These are phyloP conservation scores for Synergus gifuensis DNA, from an alignment of 2,888 invertebrate genomes.

Conservation along the genomic window DNA sequence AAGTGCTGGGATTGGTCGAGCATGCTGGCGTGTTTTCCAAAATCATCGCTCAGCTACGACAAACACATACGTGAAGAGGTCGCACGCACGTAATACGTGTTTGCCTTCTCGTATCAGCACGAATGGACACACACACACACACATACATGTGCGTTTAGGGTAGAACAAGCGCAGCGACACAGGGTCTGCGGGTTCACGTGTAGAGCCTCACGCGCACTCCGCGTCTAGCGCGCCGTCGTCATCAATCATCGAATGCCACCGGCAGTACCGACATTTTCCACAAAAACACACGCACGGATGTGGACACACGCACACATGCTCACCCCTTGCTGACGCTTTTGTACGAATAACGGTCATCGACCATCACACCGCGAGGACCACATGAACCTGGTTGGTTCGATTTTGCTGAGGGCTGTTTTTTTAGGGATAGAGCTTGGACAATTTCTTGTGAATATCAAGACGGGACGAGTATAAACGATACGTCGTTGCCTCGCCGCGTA, in stretches of 20 bases:
- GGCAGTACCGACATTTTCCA: constrained; percentile 73
- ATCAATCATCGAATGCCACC: constrained; percentile 76
- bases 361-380: neutral
- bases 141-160: constrained; percentile 43
- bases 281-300: constrained; percentile 70
- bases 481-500: constrained; percentile 66
- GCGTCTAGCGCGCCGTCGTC: constrained; percentile 67
- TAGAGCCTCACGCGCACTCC: constrained; percentile 46
- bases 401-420: constrained; percentile 4
- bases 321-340: constrained; percentile 54
- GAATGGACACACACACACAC: constrained; percentile 41
- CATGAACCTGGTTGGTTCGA: neutral
- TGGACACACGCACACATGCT: constrained; percentile 55
- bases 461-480: neutral
- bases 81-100: constrained; percentile 57
- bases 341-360: constrained; percentile 27
- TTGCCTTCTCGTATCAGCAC: constrained; percentile 57
- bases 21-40: constrained; percentile 66
- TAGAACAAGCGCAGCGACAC: constrained; percentile 24
- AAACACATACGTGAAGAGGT: constrained; percentile 53
- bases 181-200: neutral
- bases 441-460: neutral
- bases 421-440: neutral
- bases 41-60: constrained; percentile 67
- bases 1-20: constrained; percentile 64